Conservation (phyloP, 2,888 invertebrate species). For the Cepaea hortensis region DNA sequence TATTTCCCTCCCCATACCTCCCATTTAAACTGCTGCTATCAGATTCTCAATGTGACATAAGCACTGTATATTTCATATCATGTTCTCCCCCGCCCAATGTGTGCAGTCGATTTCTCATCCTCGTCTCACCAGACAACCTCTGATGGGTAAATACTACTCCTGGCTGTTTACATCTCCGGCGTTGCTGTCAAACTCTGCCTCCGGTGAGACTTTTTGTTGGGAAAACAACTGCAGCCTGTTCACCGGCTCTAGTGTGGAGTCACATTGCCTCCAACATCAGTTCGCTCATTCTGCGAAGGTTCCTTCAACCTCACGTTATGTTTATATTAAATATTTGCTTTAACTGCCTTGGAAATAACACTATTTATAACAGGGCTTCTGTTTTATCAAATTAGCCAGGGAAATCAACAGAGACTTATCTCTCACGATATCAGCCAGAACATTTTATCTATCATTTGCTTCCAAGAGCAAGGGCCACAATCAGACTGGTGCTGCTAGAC, state of each 20-base stretch:
- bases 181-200: too few relatives aligned
- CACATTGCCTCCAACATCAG: neutral
- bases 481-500: conserved; percentile 20
- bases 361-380: conserved; percentile 31
- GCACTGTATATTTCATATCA: too few relatives aligned
- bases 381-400: conserved; percentile 38
- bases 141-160: too few relatives aligned
- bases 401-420: conserved; percentile 24
- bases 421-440: neutral
- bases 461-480: neutral
- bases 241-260: neutral
- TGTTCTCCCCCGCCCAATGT: too few relatives aligned
- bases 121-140: too few relatives aligned
- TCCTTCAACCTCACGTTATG: neutral
- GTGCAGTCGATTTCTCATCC: too few relatives aligned
- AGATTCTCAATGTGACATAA: too few relatives aligned
- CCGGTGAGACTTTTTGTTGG: neutral
- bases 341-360: conserved; percentile 20
- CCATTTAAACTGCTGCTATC: too few relatives aligned
- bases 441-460: neutral
- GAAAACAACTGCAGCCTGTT: neutral
- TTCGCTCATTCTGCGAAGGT: neutral
- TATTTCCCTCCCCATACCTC: too few relatives aligned
- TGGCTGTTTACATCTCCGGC: too few relatives aligned
- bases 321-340: conserved; percentile 37